Conservation (phyloP, 2,888 invertebrate genomes). For the Synanthedon myopaeformis region DNA sequence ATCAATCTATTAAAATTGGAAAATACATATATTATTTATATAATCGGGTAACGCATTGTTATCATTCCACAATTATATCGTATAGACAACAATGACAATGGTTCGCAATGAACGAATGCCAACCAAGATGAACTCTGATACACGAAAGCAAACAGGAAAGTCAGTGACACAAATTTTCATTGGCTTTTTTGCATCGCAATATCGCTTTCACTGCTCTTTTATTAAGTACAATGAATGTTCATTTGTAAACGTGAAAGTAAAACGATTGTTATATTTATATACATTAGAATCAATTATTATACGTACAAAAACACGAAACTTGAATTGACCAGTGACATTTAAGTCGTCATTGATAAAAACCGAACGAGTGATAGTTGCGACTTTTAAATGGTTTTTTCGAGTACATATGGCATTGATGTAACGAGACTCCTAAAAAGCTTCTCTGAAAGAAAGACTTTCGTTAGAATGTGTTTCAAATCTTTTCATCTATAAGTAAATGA, state of each 20-base stretch:
- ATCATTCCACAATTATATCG: too few relatives aligned
- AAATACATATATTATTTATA: too few relatives aligned
- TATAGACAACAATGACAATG: constrained; percentile 6
- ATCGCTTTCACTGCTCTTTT: constrained; percentile 65
- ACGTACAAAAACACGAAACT: constrained; percentile 2
- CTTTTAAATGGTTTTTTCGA: neutral
- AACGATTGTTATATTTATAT: constrained; percentile 20
- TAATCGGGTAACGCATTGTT: too few relatives aligned
- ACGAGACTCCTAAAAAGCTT: too few relatives aligned
- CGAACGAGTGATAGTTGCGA: neutral
- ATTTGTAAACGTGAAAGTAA: constrained; percentile 61
- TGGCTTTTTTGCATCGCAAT: constrained; percentile 58
- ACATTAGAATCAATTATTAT: too few relatives aligned
- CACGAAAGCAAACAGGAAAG: constrained; percentile 52
- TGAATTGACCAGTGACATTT: constrained; percentile 31
- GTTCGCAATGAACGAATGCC: constrained; percentile 20
- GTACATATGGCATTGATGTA: too few relatives aligned
- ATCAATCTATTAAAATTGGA: too few relatives aligned
- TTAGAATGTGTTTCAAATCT: too few relatives aligned
- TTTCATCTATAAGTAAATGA: too few relatives aligned
- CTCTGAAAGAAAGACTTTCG: too few relatives aligned
- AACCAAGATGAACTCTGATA: constrained; percentile 41
- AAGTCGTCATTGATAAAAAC: constrained; percentile 17
- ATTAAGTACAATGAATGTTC: constrained; percentile 51
- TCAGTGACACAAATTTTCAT: constrained; percentile 65